A percentile compares a stretch with the other conserved stretches of the same genome.
Conservation (phyloP, 2,113 vertebrate genomes). For the Plecturocebus donacophilus region DNA sequence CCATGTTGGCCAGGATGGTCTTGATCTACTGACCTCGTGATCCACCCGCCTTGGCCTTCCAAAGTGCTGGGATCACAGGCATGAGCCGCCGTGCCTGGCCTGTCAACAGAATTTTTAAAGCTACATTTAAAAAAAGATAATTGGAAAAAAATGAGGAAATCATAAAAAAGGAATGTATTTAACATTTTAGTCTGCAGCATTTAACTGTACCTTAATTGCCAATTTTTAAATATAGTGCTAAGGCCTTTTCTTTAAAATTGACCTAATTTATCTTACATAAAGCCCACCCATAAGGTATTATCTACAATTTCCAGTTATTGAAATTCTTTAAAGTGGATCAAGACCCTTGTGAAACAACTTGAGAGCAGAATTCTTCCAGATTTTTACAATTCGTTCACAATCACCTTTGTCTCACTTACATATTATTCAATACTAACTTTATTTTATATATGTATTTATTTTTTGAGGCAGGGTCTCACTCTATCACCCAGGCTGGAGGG, state of each 20-base stretch:
- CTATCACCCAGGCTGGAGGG: background rate
- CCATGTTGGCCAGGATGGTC: too few species aligned
- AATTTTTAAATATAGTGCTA: background rate
- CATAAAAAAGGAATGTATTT: background rate
- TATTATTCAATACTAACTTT: background rate
- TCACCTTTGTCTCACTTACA: background rate
- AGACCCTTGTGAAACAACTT: background rate
- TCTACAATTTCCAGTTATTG: background rate
- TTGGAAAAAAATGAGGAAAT: background rate
- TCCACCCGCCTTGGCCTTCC: too few species aligned
- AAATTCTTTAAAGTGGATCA: background rate
- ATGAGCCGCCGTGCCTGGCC: rapidly evolving
- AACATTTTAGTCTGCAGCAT: conserved; percentile 32
- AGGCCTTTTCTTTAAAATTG: background rate
- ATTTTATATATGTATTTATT: too few species aligned
- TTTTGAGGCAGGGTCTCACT: too few species aligned
- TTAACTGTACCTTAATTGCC: background rate
- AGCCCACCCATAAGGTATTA: background rate
- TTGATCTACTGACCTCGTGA: too few species aligned
- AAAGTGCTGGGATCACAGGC: too few species aligned
- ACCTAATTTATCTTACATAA: background rate
- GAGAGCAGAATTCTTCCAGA: background rate
- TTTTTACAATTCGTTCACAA: background rate
- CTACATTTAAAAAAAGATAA: background rate
- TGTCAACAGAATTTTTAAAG: background rate